Evolutionary conservation across 2,113 vertebrate species (phyloP).

Genomic region (Pseudorhombus dupliciocellatus): DNA sequence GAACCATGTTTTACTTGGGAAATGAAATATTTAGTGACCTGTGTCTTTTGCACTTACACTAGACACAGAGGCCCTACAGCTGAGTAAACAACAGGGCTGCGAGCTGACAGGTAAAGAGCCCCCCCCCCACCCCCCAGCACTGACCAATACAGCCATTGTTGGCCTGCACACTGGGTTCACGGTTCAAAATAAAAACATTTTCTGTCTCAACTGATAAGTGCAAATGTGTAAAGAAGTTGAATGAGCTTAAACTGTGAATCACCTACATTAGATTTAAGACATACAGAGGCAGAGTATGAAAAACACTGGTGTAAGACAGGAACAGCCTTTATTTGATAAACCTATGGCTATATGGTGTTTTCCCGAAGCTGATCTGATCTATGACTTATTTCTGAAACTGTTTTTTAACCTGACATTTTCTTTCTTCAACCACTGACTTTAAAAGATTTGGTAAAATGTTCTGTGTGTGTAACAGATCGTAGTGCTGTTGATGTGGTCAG

Average conservation of each 20-base stretch:
- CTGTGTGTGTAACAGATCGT: background rate
- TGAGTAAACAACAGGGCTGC: slow-evolving; percentile 80
- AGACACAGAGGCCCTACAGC: slow-evolving; percentile 80
- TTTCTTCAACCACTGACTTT: background rate
- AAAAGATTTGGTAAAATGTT: background rate
- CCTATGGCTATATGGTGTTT: background rate
- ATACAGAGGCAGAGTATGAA: too few relatives aligned
- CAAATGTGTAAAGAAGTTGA: background rate
- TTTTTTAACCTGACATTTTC: background rate
- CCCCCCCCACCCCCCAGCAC: slow-evolving; percentile 13
- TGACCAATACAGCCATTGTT: slow-evolving; percentile 48
- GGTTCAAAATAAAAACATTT: slow-evolving; percentile 5
- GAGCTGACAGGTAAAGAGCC: slow-evolving; percentile 75
- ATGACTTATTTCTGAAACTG: slow-evolving; percentile 1
- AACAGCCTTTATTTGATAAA: slow-evolving; percentile 2
- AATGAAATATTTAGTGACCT: slow-evolving; percentile 86
- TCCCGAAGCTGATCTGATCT: slow-evolving; percentile 5
- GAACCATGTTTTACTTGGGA: slow-evolving; percentile 85
- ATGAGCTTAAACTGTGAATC: background rate
- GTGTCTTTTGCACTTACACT: slow-evolving; percentile 76
- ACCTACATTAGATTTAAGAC: background rate
- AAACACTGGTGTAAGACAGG: background rate
- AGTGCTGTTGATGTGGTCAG: slow-evolving; percentile 3
- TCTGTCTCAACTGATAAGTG: too few relatives aligned
- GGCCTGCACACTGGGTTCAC: slow-evolving; percentile 8